Evolutionary conservation across 2,888 invertebrate genomes (phyloP).

Genomic region (Seira musarum): DNA sequence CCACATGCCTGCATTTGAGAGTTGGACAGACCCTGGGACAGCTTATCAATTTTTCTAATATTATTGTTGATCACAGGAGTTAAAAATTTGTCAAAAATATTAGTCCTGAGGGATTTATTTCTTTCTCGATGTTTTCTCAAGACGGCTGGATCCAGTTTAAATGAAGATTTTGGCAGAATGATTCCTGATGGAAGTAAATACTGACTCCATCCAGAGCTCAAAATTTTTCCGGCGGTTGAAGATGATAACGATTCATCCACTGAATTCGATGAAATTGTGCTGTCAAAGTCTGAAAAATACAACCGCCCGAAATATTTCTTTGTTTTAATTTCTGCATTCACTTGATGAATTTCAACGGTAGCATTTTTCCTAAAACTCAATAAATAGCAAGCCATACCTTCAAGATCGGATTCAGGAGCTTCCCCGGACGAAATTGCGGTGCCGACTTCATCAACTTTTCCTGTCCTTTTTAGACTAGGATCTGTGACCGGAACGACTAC

Average conservation of each 20-base stretch:
- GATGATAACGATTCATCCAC: conserved; percentile 45
- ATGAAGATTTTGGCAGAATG: conserved; percentile 40
- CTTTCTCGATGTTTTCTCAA: conserved; percentile 63
- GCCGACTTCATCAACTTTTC: conserved; percentile 23
- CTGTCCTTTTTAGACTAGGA: conserved; percentile 37
- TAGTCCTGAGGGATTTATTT: conserved; percentile 63
- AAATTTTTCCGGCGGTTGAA: conserved; percentile 34
- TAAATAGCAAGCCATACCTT: conserved; percentile 37
- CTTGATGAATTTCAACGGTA: conserved; percentile 26
- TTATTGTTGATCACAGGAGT: conserved; percentile 62
- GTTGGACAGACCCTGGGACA: conserved; percentile 67
- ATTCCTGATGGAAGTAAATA: conserved; percentile 34
- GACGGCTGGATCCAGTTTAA: conserved; percentile 48
- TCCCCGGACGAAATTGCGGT: conserved; percentile 52
- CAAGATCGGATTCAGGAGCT: conserved; percentile 63
- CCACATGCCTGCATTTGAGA: conserved; percentile 67
- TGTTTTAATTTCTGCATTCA: too few relatives aligned
- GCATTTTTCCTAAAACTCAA: conserved; percentile 53
- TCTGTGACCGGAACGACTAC: conserved; percentile 43
- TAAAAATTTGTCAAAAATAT: conserved; percentile 64
- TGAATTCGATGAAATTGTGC: conserved; percentile 53
- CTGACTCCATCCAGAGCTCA: conserved; percentile 43
- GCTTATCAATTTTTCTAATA: conserved; percentile 61
- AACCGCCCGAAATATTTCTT: too few relatives aligned
- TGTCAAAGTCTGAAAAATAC: conserved; percentile 45